Conservation (phyloP, 2,888 invertebrate species). For the Priocnemis perturbator region DNA sequence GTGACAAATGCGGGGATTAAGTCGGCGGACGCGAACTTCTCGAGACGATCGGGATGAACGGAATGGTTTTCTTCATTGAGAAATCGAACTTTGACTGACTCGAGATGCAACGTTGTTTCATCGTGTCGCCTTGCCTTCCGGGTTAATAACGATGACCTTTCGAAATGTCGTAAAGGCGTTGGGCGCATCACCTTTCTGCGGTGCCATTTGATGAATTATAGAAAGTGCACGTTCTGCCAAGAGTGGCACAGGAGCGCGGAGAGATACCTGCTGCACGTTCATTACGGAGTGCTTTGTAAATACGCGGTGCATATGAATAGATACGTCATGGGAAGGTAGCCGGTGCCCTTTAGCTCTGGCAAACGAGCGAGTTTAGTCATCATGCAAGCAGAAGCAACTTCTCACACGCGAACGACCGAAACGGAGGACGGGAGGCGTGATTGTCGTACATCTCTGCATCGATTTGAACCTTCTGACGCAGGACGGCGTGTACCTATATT, state of each 20-base stretch:
- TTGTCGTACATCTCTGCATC: constrained; percentile 18
- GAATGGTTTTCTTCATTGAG: too few species aligned
- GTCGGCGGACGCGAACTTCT: too few species aligned
- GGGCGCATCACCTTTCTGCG: constrained; percentile 1
- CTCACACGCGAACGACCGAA: constrained; percentile 29
- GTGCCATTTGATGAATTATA: constrained; percentile 9
- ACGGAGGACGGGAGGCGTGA: constrained; percentile 7
- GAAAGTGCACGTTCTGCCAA: neutral
- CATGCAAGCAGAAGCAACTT: constrained; percentile 29
- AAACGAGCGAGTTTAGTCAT: constrained; percentile 33
- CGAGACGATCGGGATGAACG: too few species aligned
- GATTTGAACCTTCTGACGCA: neutral
- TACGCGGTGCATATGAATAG: neutral
- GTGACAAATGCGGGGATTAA: too few species aligned
- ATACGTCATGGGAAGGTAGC: constrained; percentile 6
- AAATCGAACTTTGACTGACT: too few species aligned
- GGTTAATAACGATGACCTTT: constrained; percentile 1
- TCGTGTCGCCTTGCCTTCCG: neutral
- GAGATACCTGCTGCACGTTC: too few species aligned
- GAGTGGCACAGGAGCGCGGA: too few species aligned
- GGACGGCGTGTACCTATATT: neutral
- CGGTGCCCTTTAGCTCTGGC: constrained; percentile 10
- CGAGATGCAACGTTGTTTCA: too few species aligned
- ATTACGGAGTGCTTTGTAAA: too few species aligned
- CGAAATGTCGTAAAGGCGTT: neutral